Base-by-base conservation (phyloP, 1,140 invertebrate species). In the Bursaphelenchus mucronatus region DNA sequence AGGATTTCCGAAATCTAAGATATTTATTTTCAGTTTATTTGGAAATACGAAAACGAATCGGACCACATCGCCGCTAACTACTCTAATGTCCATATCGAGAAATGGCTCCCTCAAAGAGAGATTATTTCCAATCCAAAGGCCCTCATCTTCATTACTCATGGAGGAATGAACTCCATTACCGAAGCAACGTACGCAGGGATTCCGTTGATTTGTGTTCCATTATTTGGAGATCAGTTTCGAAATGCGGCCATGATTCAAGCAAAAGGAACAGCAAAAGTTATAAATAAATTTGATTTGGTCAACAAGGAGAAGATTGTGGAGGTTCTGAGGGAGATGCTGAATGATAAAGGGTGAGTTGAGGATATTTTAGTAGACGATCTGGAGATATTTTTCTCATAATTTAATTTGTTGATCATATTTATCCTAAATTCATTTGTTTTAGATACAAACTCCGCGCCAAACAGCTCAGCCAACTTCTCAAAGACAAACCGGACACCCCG, bases 11-110 rank as follows among this genome's bases (percentile, higher is more conserved):
- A 30, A 5, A 5, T 30, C 30, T 30, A 30, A 30, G 30, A 30
- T 30, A 30, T 30, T n/a, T n/a, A n/a, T 30, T 30, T 30, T 30
- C 5, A 49, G 19, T 66, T 66, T 21, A 52, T 66, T 17, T 66
- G 59, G 59, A 66, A 66, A 30, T 66, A 66, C 17, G 64, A 66
- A 56, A 66, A 30, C 41, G 41, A 67, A 21, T 49, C 47, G 47
- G 63, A 64, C 30, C 30, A 43, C 43, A 64, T 19, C 19, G 53
- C 55, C 6, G 44, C 40, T 5, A 15, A 54, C 47, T 11, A 61
- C n/a, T 9, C 15, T 1, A 62, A 62, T 39, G 47, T 62, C 50
- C 51, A 62, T n/a, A 8, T 62, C 13, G 53, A 58, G 15, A 13
- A 3, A 13, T 62, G 59, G 59, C 10, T 30, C 9, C 47, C 15